These are phyloP conservation scores for Odontomyia ornata DNA, from an alignment of 2,888 invertebrate genomes.

Conservation along the genomic window DNA sequence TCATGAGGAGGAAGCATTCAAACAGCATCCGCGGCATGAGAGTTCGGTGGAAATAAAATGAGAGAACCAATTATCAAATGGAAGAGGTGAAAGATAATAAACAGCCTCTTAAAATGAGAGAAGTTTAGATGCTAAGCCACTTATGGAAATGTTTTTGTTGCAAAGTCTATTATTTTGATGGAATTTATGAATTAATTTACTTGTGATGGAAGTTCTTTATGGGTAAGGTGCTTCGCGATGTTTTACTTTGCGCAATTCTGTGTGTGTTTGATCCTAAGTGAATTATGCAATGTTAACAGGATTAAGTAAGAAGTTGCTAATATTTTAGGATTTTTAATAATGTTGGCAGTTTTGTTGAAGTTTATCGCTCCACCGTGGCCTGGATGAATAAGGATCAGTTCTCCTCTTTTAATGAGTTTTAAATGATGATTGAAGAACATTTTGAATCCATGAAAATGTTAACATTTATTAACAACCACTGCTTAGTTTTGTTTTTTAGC, in stretches of 20 bases:
- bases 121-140: background rate
- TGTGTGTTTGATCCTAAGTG: too few relatives aligned
- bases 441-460: too few relatives aligned
- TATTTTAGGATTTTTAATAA: too few relatives aligned
- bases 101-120: background rate
- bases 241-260: background rate
- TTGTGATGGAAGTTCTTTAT: background rate
- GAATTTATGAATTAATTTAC: slow-evolving; percentile 28
- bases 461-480: too few relatives aligned
- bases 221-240: background rate
- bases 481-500: too few relatives aligned
- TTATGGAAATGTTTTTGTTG: slow-evolving; percentile 12
- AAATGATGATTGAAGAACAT: too few relatives aligned
- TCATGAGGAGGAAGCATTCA: background rate
- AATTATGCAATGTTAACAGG: too few relatives aligned
- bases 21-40: background rate
- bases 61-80: slow-evolving; percentile 27
- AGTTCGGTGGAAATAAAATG: slow-evolving; percentile 3
- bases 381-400: too few relatives aligned
- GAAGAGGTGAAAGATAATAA: slow-evolving; percentile 28
- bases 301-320: too few relatives aligned
- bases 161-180: background rate
- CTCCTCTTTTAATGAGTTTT: too few relatives aligned
- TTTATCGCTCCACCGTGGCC: too few relatives aligned
- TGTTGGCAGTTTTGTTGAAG: too few relatives aligned